Base-by-base conservation (phyloP, 1,140 invertebrate species). In the Trichonephila inaurata region DNA sequence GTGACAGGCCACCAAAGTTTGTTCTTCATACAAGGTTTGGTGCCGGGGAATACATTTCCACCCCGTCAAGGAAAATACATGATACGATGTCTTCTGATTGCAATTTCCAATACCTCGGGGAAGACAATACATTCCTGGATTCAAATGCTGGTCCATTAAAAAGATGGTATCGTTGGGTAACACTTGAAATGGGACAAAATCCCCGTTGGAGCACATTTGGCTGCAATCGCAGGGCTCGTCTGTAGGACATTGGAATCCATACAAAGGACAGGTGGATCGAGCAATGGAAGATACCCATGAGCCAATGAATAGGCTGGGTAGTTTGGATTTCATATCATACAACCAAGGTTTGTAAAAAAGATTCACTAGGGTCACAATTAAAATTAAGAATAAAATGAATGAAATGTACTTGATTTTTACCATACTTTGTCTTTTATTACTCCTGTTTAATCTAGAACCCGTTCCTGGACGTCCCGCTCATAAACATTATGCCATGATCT, bases 401-500 rank as follows among this genome's bases (percentile, higher is more conserved):
- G 83, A 61, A 33, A 86, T 86, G 58, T 60, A 61, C 14, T 86
- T 1, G 58, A 18, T 28, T 1, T 61, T 86, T 86, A 18, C 12
- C 83, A 86, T 86, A 18, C 83, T 86, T 58, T 24, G 83, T 86
- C 58, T 86, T 4, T 61, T 61, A 18, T n/a, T 86, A 16, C n/a
- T 86, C 5, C 19, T 61, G 16, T 86, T 60, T 18, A 86, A 86
- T 21, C 21, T 83, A 0, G 81, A 83, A 12, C 81, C 81, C 0
- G 81, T 83, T 5, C 33, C 81, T 1, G 16, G 81, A 0, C 33
- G 81, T 1, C 81, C 81, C 0, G 18, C 4, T 19, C 0, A 51
- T 58, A 44, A 44, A 1, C 81, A 83, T 21, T 83, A 44, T 19
- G 44, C 14, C 4, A 2, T 44, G 6, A 83, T 51, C 3, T 44